Evolutionary conservation across 64 coral and sea anemone species (phyloP).

Genomic region (Montipora capricornis): DNA sequence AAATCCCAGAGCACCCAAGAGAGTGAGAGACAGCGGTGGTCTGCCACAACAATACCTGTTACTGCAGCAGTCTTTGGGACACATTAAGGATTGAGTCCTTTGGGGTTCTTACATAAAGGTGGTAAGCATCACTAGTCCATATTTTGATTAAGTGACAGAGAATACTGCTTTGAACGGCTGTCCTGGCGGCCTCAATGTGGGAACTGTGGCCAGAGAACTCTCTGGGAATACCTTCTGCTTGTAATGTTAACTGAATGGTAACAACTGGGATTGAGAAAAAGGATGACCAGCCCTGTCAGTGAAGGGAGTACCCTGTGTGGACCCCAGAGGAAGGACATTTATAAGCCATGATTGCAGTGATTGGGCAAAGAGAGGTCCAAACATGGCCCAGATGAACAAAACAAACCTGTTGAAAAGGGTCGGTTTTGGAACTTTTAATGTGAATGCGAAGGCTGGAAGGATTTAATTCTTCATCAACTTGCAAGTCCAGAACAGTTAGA

Average conservation of each 20-base stretch:
- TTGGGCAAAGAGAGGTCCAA: no score
- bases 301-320: no score
- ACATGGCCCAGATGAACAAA: no score
- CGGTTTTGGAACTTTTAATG: no score
- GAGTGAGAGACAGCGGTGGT: not conserved
- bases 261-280: no score
- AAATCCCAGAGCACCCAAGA: not conserved
- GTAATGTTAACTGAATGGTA: not conserved
- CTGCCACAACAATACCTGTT: not conserved
- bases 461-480: no score
- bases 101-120: not conserved
- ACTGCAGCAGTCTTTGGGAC: not conserved
- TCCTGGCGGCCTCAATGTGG: slow-evolving; percentile 2
- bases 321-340: no score
- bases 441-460: no score
- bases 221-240: slow-evolving; percentile 1
- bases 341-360: no score
- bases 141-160: slow-evolving; percentile 18
- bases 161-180: not conserved
- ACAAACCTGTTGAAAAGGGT: no score
- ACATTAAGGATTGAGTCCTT: not conserved
- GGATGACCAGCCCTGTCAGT: no score
- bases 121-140: slow-evolving; percentile 27
- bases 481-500: no score
- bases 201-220: slow-evolving; percentile 34